Percentiles rank a stretch among this genome's conserved stretches.
These are phyloP conservation scores for Agrypnus murinus DNA, from an alignment of 2,888 invertebrate species.

Conservation along the genomic window DNA sequence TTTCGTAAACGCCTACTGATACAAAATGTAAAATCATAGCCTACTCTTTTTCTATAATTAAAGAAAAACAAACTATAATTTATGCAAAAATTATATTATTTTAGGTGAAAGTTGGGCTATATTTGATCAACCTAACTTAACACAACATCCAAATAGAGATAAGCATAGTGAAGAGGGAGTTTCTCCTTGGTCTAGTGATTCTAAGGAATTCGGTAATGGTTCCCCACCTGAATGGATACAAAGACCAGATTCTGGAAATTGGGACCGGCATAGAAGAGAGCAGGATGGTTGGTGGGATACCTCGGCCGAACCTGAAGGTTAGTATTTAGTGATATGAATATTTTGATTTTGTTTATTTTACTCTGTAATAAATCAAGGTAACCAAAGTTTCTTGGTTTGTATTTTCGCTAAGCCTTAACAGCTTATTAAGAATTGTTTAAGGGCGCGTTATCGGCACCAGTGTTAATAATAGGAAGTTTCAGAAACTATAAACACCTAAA, in stretches of 20 bases:
- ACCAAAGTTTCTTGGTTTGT: too few species aligned
- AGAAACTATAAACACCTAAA: too few species aligned
- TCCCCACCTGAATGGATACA: slow-evolving; percentile 72
- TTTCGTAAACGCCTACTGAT: too few species aligned
- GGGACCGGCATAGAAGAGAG: slow-evolving; percentile 67
- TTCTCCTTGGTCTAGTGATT: slow-evolving; percentile 87
- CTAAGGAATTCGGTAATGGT: slow-evolving; percentile 75
- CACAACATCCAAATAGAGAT: slow-evolving; percentile 60
- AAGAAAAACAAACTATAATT: too few species aligned
- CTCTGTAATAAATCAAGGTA: too few species aligned
- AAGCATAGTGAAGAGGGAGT: slow-evolving; percentile 74
- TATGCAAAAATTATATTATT: slow-evolving; percentile 11
- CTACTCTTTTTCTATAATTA: too few species aligned
- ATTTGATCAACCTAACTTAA: slow-evolving; percentile 71
- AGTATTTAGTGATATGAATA: slow-evolving; percentile 29
- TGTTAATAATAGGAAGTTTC: too few species aligned
- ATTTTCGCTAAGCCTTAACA: too few species aligned
- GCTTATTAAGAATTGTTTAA: too few species aligned
- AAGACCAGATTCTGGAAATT: slow-evolving; percentile 69
- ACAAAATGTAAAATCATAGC: too few species aligned
- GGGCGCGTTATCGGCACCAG: too few species aligned
- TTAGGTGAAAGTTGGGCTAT: slow-evolving; percentile 77
- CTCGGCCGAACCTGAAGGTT: slow-evolving; percentile 69
- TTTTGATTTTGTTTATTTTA: slow-evolving; percentile 31
- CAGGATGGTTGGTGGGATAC: slow-evolving; percentile 72